phyloP scores from a whole-genome alignment of 2,888 invertebrate species.

The Salpingus planirostris region DNA sequence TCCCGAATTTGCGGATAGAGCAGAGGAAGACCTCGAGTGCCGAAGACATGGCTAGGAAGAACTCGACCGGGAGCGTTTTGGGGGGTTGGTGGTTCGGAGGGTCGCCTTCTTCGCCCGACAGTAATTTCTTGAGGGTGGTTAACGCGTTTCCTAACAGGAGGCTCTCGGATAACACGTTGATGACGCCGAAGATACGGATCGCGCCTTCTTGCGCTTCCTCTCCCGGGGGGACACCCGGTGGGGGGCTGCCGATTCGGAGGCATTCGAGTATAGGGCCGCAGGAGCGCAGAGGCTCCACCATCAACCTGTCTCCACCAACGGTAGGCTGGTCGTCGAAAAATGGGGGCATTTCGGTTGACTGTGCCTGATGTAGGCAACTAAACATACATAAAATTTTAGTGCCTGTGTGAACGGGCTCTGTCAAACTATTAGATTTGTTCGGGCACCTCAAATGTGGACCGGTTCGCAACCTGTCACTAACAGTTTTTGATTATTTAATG shows the following conservation, averaged over 20 bases:
- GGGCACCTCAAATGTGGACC: too few species aligned
- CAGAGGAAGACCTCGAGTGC: slow-evolving; percentile 84
- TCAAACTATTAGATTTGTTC: too few species aligned
- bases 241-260: slow-evolving; percentile 73
- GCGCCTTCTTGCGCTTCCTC: slow-evolving; percentile 85
- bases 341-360: not conserved
- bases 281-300: slow-evolving; percentile 73
- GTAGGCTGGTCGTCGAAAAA: slow-evolving; percentile 42
- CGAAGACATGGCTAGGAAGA: slow-evolving; percentile 84
- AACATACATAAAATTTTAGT: too few species aligned
- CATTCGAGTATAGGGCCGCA: slow-evolving; percentile 90
- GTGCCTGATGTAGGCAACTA: too few species aligned
- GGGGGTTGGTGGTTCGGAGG: slow-evolving; percentile 80
- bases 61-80: slow-evolving; percentile 62
- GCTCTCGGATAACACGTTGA: slow-evolving; percentile 83
- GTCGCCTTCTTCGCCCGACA: slow-evolving; percentile 74
- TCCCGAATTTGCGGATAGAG: slow-evolving; percentile 79
- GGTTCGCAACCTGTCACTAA: too few species aligned
- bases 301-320: slow-evolving; percentile 81
- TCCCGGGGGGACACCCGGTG: slow-evolving; percentile 60
- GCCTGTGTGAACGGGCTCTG: too few species aligned
- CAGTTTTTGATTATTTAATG: too few species aligned
- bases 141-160: slow-evolving; percentile 75
- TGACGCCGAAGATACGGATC: slow-evolving; percentile 82
- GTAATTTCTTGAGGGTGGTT: slow-evolving; percentile 78